Conservation (phyloP, 2,113 vertebrate genomes). For the Poecile atricapillus region DNA sequence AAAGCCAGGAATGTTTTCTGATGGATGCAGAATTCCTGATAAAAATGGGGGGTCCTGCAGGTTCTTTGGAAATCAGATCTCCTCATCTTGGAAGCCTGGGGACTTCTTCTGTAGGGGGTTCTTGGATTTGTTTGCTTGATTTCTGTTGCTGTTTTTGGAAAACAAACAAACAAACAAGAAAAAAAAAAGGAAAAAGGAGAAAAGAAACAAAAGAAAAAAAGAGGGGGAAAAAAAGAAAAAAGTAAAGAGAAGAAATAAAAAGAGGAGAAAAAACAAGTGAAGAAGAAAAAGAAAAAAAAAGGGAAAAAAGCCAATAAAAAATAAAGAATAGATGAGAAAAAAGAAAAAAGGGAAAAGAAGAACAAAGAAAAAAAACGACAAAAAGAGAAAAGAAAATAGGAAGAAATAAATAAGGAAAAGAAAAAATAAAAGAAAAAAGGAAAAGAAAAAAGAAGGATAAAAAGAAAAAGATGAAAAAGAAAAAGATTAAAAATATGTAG, state of each 20-base stretch:
- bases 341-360: accelerated
- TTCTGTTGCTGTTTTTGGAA: background rate
- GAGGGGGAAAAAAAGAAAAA: no score
- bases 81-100: background rate
- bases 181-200: accelerated
- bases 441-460: accelerated
- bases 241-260: no score
- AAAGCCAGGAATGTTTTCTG: background rate
- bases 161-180: accelerated
- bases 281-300: no score
- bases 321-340: no score
- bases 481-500: no score
- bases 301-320: accelerated
- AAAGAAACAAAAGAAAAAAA: background rate
- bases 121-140: background rate
- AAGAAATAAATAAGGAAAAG: no score
- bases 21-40: background rate
- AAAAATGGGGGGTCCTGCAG: background rate
- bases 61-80: background rate
- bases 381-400: accelerated
- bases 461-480: no score
- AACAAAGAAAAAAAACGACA: no score
- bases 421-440: no score
- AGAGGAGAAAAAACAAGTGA: no score
- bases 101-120: background rate